Percentiles rank a stretch among this genome's conserved stretches.
Evolutionary conservation across 2,888 invertebrate genomes (phyloP).

Genomic region (Cephalotes varians): DNA sequence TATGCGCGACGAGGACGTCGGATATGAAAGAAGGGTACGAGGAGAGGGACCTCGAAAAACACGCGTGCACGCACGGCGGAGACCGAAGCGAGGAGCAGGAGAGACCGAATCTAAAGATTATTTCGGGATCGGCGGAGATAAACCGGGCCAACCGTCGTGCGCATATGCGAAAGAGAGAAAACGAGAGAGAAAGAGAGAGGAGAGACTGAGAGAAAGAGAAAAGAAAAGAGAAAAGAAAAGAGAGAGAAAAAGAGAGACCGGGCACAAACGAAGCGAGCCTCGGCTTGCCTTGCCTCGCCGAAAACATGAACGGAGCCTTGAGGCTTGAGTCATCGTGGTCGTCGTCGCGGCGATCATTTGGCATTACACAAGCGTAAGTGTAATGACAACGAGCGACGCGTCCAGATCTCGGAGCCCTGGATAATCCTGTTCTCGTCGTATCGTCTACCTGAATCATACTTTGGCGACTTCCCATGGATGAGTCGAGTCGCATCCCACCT

Average conservation of each 20-base stretch:
- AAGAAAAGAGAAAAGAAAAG: not conserved
- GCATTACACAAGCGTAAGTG: slow-evolving; percentile 74
- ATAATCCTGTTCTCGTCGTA: slow-evolving; percentile 20
- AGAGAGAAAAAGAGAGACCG: not conserved
- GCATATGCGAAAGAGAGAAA: slow-evolving; percentile 60
- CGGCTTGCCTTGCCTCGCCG: slow-evolving; percentile 36
- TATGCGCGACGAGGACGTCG: slow-evolving; percentile 9
- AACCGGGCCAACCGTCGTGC: slow-evolving; percentile 83
- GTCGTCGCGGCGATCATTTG: slow-evolving; percentile 57
- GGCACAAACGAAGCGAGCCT: slow-evolving; percentile 20
- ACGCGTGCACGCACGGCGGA: slow-evolving; percentile 26
- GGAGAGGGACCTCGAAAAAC: slow-evolving; percentile 29
- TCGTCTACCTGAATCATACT: slow-evolving; percentile 25
- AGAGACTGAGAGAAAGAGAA: not conserved
- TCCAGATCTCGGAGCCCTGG: not conserved
- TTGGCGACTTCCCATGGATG: slow-evolving; percentile 9
- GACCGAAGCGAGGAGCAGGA: slow-evolving; percentile 72
- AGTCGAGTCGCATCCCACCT: not conserved
- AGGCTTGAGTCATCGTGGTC: slow-evolving; percentile 78
- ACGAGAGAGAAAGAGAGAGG: not conserved
- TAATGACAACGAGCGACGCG: slow-evolving; percentile 57
- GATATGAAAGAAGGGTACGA: not conserved
- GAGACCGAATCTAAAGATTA: slow-evolving; percentile 82
- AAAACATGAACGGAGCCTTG: slow-evolving; percentile 79
- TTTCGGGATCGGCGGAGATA: slow-evolving; percentile 82